A percentile compares a stretch with the other conserved stretches of the same genome.
These are phyloP conservation scores for Urocyon cinereoargenteus DNA, from an alignment of 2,797 vertebrate species.

Conservation along the genomic window DNA sequence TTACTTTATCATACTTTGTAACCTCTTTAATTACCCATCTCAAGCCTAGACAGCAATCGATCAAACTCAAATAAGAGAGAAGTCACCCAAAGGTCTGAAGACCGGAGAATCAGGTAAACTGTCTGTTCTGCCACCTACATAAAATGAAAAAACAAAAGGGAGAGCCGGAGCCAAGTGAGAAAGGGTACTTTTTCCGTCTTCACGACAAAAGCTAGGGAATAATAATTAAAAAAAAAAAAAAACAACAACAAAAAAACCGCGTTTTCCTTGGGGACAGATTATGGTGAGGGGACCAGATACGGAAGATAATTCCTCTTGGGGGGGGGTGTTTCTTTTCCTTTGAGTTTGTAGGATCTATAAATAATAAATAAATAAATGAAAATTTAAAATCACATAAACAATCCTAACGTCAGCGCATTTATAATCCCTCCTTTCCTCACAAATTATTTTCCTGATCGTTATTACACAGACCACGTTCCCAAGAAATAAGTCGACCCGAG, in stretches of 20 bases:
- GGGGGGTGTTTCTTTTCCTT: conserved; percentile 43
- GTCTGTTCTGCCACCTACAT: neutral
- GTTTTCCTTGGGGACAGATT: conserved; percentile 60
- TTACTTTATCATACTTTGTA: conserved; percentile 1
- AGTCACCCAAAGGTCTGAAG: conserved; percentile 29
- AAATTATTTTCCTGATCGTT: neutral
- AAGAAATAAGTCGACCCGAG: conserved; percentile 24
- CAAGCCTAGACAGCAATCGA: conserved; percentile 6
- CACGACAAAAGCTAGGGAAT: conserved; percentile 41
- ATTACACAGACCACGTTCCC: neutral
- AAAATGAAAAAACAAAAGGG: neutral
- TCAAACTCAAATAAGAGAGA: conserved; percentile 50
- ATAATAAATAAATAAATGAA: neutral
- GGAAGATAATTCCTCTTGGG: conserved; percentile 52
- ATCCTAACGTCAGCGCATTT: conserved; percentile 9
- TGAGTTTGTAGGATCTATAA: conserved; percentile 45
- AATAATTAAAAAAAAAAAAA: neutral
- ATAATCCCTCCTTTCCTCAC: neutral
- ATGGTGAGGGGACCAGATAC: conserved; percentile 45
- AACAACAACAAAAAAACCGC: neutral
- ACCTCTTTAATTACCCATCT: neutral
- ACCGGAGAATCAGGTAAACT: conserved; percentile 26
- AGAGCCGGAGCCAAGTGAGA: neutral
- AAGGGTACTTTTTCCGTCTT: conserved; percentile 46
- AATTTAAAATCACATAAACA: neutral